Evolutionary conservation across 2,797 vertebrate genomes (phyloP), one percentile per base, ranked within the genome.

Genomic region (Erethizon dorsatum): DNA sequence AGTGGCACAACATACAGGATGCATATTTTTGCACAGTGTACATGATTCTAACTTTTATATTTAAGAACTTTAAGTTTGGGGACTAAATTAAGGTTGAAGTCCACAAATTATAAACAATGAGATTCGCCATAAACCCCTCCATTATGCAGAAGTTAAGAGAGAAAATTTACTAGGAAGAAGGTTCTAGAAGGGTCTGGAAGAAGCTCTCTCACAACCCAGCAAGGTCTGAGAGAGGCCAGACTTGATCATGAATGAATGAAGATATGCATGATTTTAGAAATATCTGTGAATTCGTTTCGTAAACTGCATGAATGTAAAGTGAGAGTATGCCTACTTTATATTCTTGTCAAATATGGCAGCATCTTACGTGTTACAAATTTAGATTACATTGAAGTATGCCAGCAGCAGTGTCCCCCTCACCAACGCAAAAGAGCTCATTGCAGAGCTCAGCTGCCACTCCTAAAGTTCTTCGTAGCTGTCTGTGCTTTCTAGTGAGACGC

Each of bases 41-140:
- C 31, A 12, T 28, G 12, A 61, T 54, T 93, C 87, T 71, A 87
- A 61, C 57, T 11, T 56, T 47, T 71, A 71, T 22, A 86, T 67
- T 67, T 92, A n/a, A 89, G 52, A 80, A 61, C 10, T 45, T 75
- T 87, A 57, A 83, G 71, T 63, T 78, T 75, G 50, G 71, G 67
- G 33, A 85, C 12, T 41, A 41, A 77, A 69, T 59, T 28, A 59
- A 80, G 8, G 28, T 33, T 59, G 52, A 77, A 67, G 11, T 83
- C 28, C 5, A 85, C 80, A 71, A 22, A 31, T 67, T 85, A 24
- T 67, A 54, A 37, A 73, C 17, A 20, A 0, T 18, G 73, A 57
- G 24, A 26, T 87, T 56, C 69, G 9, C 45, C 22, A 13, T 7
- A 4, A 8, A 4, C 15, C 17, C 45, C 24, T 61, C n/a, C 6